Conservation (phyloP, 2,888 invertebrate species). For the Acleris holmiana region DNA sequence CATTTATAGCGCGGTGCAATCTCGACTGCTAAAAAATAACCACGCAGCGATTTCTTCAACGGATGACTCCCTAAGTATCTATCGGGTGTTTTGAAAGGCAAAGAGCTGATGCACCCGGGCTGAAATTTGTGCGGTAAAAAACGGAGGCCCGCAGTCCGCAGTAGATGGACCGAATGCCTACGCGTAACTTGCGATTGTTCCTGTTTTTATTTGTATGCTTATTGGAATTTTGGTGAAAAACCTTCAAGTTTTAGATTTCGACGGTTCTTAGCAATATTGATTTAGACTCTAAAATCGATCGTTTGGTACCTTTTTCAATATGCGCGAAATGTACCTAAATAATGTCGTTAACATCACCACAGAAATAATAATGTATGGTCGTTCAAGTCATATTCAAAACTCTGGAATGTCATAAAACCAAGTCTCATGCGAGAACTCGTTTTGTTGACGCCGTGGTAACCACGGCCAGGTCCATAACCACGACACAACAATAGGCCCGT, state of each 20-base stretch:
- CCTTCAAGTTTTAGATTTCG: constrained; percentile 14
- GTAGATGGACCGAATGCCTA: constrained; percentile 64
- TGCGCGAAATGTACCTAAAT: not conserved
- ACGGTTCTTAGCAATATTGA: not conserved
- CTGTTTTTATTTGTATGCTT: constrained; percentile 46
- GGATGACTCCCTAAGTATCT: constrained; percentile 62
- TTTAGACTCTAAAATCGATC: no score
- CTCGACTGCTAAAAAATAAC: constrained; percentile 77
- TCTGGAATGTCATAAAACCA: constrained; percentile 68
- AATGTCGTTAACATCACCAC: constrained; percentile 10
- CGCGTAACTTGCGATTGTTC: constrained; percentile 60
- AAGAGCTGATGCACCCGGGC: constrained; percentile 60
- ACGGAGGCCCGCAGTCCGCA: constrained; percentile 49
- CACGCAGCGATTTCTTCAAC: constrained; percentile 70
- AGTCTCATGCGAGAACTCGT: constrained; percentile 67
- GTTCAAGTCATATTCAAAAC: constrained; percentile 49
- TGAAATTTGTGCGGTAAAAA: constrained; percentile 58
- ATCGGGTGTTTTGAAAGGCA: constrained; percentile 61
- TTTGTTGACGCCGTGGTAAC: constrained; percentile 65
- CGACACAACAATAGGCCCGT: constrained; percentile 72
- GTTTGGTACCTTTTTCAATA: not conserved
- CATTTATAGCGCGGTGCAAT: constrained; percentile 80
- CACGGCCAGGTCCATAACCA: constrained; percentile 59
- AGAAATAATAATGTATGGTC: constrained; percentile 45
- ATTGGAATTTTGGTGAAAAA: constrained; percentile 43